Evolutionary conservation across 2,797 vertebrate genomes (phyloP).

Genomic region (Podarcis siculus): DNA sequence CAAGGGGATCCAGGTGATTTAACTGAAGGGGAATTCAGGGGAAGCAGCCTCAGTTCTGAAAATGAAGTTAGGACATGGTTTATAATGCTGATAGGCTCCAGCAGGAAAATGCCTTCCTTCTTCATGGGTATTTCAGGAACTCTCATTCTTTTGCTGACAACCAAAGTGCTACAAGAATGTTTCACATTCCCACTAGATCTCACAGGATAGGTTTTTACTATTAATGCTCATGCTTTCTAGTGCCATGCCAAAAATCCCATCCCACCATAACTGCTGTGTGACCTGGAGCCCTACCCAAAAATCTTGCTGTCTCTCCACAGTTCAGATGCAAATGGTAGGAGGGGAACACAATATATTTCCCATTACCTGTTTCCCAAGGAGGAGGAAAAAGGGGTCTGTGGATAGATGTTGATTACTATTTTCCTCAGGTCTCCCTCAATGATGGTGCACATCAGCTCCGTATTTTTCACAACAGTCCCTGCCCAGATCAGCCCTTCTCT

Average conservation of each 20-base stretch:
- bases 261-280: neutral
- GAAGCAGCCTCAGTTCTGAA: neutral
- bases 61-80: neutral
- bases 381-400: accelerated
- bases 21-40: neutral
- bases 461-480: slow-evolving; percentile 51
- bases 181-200: neutral
- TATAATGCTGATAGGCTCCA: neutral
- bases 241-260: neutral
- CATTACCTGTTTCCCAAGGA: neutral
- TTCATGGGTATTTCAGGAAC: neutral
- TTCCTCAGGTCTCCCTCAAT: slow-evolving; percentile 57
- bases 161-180: neutral
- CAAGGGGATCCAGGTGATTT: slow-evolving; percentile 44
- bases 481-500: slow-evolving; percentile 51
- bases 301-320: neutral
- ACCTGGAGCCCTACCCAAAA: neutral
- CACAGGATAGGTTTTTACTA: neutral
- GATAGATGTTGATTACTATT: neutral
- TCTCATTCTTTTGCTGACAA: neutral
- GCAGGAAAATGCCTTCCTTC: neutral
- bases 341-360: neutral
- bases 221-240: neutral
- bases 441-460: slow-evolving; percentile 62
- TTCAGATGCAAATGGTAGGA: neutral